These are phyloP conservation scores for Spodoptera picta DNA, from an alignment of 2,888 invertebrate species.

Conservation along the genomic window DNA sequence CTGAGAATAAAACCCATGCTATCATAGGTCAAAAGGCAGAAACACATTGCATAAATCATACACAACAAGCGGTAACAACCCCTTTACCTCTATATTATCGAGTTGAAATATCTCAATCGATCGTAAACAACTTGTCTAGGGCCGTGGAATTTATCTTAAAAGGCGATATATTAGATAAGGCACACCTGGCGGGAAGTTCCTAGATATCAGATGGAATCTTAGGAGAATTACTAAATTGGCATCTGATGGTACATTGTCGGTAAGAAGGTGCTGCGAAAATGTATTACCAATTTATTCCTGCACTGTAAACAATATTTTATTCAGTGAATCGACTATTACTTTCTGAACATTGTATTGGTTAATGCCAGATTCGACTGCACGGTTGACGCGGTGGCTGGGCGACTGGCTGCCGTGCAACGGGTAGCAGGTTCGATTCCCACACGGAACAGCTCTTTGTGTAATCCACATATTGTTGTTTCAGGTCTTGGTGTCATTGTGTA, in stretches of 20 bases:
- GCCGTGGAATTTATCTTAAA: conserved; percentile 43
- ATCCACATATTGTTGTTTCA: too few relatives aligned
- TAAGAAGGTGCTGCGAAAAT: too few relatives aligned
- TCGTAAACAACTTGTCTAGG: conserved; percentile 25
- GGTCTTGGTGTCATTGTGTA: too few relatives aligned
- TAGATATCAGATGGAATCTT: conserved; percentile 41
- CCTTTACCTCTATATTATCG: conserved; percentile 10
- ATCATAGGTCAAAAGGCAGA: conserved; percentile 6
- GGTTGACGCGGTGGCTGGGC: too few relatives aligned
- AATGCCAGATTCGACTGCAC: too few relatives aligned
- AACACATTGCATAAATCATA: conserved; percentile 6
- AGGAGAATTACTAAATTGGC: conserved; percentile 26
- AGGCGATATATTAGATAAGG: conserved; percentile 37
- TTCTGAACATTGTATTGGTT: too few relatives aligned
- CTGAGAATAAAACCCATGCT: neutral
- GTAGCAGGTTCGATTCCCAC: too few relatives aligned
- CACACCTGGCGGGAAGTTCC: conserved; percentile 51
- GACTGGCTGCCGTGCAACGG: too few relatives aligned
- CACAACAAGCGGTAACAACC: conserved; percentile 10
- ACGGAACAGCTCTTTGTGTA: too few relatives aligned
- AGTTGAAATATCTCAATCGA: conserved; percentile 32
- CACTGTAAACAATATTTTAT: too few relatives aligned
- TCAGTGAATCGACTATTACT: too few relatives aligned
- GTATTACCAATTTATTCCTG: too few relatives aligned
- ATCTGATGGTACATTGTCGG: conserved; percentile 18